Evolutionary conservation across 2,888 invertebrate species (phyloP).

Genomic region (Scaptomyza flava): DNA sequence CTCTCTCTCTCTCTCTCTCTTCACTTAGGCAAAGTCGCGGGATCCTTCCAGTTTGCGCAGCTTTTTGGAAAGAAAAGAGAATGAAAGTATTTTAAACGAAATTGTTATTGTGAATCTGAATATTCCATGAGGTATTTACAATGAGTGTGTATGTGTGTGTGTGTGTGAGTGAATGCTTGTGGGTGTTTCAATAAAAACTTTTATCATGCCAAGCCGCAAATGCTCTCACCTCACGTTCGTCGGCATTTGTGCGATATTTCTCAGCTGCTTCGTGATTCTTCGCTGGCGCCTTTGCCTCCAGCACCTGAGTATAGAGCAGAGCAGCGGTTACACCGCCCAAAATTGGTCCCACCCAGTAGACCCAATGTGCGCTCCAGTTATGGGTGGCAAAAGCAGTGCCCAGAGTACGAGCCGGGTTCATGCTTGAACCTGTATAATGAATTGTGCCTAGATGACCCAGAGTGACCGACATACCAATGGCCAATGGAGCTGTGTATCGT

Average conservation of each 20-base stretch:
- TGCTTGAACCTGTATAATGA: conserved; percentile 93
- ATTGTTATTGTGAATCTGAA: neutral
- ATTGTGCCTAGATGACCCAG: conserved; percentile 94
- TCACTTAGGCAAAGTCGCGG: conserved; percentile 68
- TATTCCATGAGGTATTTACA: conserved; percentile 38
- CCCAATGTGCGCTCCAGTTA: conserved; percentile 93
- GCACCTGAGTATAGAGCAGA: conserved; percentile 87
- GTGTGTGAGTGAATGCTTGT: conserved; percentile 8
- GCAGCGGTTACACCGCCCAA: conserved; percentile 92
- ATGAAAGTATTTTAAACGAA: conserved; percentile 3
- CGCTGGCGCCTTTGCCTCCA: conserved; percentile 75
- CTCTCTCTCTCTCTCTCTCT: neutral
- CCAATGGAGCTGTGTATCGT: conserved; percentile 92
- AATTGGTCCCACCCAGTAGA: conserved; percentile 95
- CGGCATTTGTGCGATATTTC: conserved; percentile 84
- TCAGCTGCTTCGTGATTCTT: conserved; percentile 77
- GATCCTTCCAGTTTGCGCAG: conserved; percentile 79
- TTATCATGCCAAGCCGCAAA: conserved; percentile 68
- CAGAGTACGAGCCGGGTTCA: conserved; percentile 96
- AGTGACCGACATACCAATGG: conserved; percentile 94
- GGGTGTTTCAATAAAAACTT: conserved; percentile 63
- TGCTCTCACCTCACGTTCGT: conserved; percentile 88
- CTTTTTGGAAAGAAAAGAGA: conserved; percentile 53
- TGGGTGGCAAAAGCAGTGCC: conserved; percentile 93
- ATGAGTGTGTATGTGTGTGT: conserved; percentile 18